phyloP scores from a whole-genome alignment of 2,113 vertebrate species.

The Rhinoptilus africanus region DNA sequence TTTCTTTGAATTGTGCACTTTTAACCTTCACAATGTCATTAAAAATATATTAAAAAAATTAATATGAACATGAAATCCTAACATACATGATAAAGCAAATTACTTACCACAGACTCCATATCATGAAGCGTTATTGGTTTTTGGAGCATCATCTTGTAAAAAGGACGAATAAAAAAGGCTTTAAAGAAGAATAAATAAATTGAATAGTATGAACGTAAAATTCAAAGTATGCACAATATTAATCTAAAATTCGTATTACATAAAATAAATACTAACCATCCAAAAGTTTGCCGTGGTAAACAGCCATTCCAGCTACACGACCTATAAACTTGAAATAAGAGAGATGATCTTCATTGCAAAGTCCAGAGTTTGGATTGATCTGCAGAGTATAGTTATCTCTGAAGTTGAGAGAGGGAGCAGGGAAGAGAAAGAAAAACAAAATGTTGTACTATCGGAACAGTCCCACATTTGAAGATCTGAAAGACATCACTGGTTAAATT shows the following conservation, averaged over 20 bases:
- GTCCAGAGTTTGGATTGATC: conserved; percentile 97
- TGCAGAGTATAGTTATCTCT: conserved; percentile 98
- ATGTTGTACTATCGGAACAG: neutral
- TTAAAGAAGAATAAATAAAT: conserved; percentile 47
- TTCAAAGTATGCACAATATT: neutral
- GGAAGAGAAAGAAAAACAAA: conserved; percentile 35
- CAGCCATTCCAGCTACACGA: conserved; percentile 97
- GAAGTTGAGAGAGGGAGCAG: conserved; percentile 43
- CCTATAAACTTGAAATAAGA: conserved; percentile 99
- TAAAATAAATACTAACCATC: conserved; percentile 83
- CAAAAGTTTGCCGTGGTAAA: conserved; percentile 94
- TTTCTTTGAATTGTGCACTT: neutral
- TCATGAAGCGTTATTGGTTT: conserved; percentile 93
- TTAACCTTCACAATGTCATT: neutral
- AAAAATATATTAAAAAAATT: neutral
- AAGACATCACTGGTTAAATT: neutral
- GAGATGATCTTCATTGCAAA: conserved; percentile 98
- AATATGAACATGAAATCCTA: neutral
- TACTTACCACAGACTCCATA: conserved; percentile 98
- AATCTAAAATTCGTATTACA: neutral
- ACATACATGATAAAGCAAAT: neutral
- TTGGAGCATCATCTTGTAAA: conserved; percentile 99
- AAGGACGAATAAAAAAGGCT: conserved; percentile 98
- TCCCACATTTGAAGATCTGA: neutral
- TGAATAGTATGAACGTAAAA: neutral